Conservation (phyloP, 2,113 vertebrate species). For the Pseudopipra pipra region DNA sequence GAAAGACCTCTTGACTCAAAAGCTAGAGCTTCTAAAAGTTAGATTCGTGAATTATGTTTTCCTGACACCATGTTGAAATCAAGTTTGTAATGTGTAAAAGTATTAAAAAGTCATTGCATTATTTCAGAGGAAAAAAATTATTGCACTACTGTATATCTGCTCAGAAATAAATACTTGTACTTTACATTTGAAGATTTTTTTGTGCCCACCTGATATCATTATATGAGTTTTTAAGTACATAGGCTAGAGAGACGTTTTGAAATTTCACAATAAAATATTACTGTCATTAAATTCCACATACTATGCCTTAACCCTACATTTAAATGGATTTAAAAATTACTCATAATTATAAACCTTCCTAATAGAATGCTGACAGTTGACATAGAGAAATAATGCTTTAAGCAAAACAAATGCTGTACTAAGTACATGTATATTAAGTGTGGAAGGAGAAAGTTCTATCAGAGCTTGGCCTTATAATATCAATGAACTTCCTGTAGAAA, state of each 20-base stretch:
- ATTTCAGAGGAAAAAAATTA: not conserved
- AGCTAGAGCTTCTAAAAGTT: not conserved
- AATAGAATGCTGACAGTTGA: slow-evolving; percentile 23
- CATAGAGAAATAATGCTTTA: slow-evolving; percentile 3
- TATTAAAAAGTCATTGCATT: not conserved
- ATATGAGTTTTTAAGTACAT: not conserved
- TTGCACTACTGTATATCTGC: not conserved
- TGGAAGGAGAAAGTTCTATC: not conserved
- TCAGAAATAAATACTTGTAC: not conserved
- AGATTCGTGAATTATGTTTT: not conserved
- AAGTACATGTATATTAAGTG: not conserved
- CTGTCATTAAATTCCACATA: not conserved
- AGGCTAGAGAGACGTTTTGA: not conserved
- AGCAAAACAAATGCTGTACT: slow-evolving; percentile 13
- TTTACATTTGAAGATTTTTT: not conserved
- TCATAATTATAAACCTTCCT: slow-evolving; percentile 19
- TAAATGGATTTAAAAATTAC: not conserved
- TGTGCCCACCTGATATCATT: not conserved
- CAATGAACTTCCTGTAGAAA: not conserved
- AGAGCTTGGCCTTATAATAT: not conserved
- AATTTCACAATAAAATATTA: slow-evolving; percentile 15
- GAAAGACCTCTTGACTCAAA: not conserved
- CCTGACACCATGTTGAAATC: not conserved
- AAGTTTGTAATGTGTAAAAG: not conserved
- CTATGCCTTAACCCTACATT: not conserved